These are phyloP conservation scores for Caerostris darwini DNA, from an alignment of 1,140 invertebrate species.

Conservation along the genomic window DNA sequence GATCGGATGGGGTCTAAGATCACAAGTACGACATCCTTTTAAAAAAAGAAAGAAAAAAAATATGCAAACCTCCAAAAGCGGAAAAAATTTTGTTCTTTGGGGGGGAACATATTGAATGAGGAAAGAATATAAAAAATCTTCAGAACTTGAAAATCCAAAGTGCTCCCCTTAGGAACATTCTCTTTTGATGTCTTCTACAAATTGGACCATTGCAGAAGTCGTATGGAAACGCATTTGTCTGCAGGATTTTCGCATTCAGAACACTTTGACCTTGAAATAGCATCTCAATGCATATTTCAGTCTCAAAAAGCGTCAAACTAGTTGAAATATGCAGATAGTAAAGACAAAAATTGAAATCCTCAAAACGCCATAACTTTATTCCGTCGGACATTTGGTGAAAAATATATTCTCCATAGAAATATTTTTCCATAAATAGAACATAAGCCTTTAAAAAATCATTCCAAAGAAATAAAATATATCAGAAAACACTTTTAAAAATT, in stretches of 20 bases:
- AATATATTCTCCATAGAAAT: no score
- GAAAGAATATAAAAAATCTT: not conserved
- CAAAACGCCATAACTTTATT: no score
- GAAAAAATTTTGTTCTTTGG: not conserved
- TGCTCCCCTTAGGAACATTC: constrained; percentile 32
- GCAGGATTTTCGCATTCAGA: not conserved
- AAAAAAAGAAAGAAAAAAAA: not conserved
- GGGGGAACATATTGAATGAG: constrained; percentile 41
- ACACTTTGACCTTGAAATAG: not conserved
- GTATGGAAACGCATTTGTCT: not conserved
- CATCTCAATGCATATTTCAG: not conserved
- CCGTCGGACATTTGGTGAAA: no score
- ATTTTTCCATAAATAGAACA: no score
- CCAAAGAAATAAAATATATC: no score
- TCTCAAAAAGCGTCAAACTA: not conserved
- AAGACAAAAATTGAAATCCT: no score
- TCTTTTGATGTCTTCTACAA: constrained; percentile 47
- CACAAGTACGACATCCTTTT: not conserved
- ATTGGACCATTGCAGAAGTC: constrained; percentile 18
- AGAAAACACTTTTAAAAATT: no score
- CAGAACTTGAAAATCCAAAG: constrained; percentile 3
- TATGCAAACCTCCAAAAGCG: not conserved
- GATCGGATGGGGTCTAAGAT: not conserved
- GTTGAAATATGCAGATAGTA: not conserved
- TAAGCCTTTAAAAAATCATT: no score